A percentile compares a stretch with the other conserved stretches of the same genome.
Conservation (phyloP, 1,140 invertebrate species). For the Trichonephila clavata region DNA sequence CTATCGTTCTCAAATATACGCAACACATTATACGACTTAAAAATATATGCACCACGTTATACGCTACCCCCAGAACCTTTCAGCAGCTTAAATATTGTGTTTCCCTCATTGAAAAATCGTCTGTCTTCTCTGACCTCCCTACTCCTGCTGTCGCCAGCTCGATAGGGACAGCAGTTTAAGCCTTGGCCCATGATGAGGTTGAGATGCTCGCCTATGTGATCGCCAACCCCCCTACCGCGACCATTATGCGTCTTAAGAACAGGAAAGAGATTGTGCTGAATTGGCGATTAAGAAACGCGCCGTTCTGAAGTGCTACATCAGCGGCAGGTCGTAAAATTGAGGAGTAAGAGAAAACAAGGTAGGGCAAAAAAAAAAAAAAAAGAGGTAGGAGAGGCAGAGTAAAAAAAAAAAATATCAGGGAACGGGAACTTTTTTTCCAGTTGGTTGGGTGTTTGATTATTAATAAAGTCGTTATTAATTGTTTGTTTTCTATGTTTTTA, state of each 20-base stretch:
- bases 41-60: not conserved
- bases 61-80: not conserved
- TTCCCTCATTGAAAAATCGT: constrained; percentile 35
- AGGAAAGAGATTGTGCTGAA: constrained; percentile 48
- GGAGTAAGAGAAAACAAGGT: constrained; percentile 22
- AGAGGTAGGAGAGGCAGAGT: not conserved
- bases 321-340: constrained; percentile 45
- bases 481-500: no score
- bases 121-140: not conserved
- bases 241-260: constrained; percentile 3
- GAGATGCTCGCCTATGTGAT: not conserved
- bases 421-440: not conserved
- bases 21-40: no score
- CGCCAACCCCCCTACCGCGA: not conserved
- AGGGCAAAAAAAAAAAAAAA: not conserved
- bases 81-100: not conserved
- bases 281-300: constrained; percentile 66
- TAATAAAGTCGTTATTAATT: no score
- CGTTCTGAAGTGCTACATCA: constrained; percentile 29
- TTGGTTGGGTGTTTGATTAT: not conserved
- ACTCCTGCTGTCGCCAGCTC: constrained; percentile 8
- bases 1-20: no score
- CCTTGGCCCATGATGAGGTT: constrained; percentile 49
- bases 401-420: not conserved
- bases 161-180: constrained; percentile 18